phyloP scores from a whole-genome alignment of 2,888 invertebrate genomes.

The Pammene fasciana region DNA sequence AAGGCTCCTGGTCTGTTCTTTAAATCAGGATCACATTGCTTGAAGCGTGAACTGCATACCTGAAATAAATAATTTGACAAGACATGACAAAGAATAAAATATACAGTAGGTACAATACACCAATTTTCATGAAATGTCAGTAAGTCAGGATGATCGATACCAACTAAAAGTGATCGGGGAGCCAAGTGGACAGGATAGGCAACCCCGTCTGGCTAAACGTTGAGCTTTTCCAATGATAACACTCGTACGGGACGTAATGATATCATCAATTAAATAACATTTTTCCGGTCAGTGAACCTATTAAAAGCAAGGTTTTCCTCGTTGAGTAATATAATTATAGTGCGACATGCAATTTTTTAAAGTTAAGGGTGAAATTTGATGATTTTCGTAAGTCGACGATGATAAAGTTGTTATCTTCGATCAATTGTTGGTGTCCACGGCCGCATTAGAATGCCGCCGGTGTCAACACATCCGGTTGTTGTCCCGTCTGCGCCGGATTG shows the following conservation, averaged over 20 bases:
- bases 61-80: too few relatives aligned
- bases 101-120: too few relatives aligned
- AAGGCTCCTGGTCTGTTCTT: too few relatives aligned
- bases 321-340: conserved; percentile 7
- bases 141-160: too few relatives aligned
- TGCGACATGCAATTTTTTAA: conserved; percentile 1
- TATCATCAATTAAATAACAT: conserved; percentile 3
- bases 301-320: conserved; percentile 17
- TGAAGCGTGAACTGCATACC: too few relatives aligned
- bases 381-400: background rate
- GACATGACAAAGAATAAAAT: too few relatives aligned
- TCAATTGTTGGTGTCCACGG: conserved; percentile 39
- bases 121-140: too few relatives aligned
- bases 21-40: too few relatives aligned
- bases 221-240: background rate
- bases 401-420: conserved; percentile 25
- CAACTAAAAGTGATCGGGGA: too few relatives aligned
- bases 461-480: conserved; percentile 43
- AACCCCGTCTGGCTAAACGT: background rate
- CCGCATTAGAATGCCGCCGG: conserved; percentile 48
- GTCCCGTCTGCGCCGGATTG: conserved; percentile 41
- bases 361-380: conserved; percentile 9
- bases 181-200: too few relatives aligned
- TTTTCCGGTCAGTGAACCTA: conserved; percentile 24
- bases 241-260: background rate